Base-by-base conservation (phyloP, 2,888 invertebrate genomes). In the Cataglyphis livida region DNA sequence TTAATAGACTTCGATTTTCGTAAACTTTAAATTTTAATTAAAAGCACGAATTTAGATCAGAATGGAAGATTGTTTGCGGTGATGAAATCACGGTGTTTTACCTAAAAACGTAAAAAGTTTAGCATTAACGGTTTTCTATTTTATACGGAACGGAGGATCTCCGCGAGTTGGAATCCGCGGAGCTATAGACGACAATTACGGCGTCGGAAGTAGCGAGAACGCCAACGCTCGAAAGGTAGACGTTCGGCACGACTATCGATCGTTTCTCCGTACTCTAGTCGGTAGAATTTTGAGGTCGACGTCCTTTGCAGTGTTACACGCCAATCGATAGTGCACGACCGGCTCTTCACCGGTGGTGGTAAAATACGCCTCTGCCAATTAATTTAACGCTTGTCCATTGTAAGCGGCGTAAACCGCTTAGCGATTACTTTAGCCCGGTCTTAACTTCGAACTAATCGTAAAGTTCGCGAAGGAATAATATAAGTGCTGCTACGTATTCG, bases 261-360 rank as follows among this genome's bases (percentile, higher is more conserved):
- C 90, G 89, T 88, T 87, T 81, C 81, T 66, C 51, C 41, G 84
- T 85, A 85, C 89, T 84, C 76, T 81, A 54, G 68, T 74, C 78
- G 82, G 73, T 85, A 61, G 70, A 85, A 84, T 89, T 90, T 90
- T 44, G 90, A 90, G 89, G 89, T 89, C 89, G 87, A 88, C 90
- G 89, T 88, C 87, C 89, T 87, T 89, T 86, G 85, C 83, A 87
- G 85, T 51, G n/a, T 86, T 90, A 76, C 85, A 83, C 88, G 71
- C 82, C 57, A 84, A 85, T 85, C 87, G 87, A 88, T 87, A 84
- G 73, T 66, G 57, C 82, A 73, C 74, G 57, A 61, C 62, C 79
- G 66, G 54, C 81, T 73, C 59, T 59, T 68, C 68, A 68, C 78
- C 78, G 48, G 35, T 32, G 44, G 3, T 41, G 41, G 68, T 61